Conservation (phyloP, 2,888 invertebrate species). For the Microctonus aethiopoides region DNA sequence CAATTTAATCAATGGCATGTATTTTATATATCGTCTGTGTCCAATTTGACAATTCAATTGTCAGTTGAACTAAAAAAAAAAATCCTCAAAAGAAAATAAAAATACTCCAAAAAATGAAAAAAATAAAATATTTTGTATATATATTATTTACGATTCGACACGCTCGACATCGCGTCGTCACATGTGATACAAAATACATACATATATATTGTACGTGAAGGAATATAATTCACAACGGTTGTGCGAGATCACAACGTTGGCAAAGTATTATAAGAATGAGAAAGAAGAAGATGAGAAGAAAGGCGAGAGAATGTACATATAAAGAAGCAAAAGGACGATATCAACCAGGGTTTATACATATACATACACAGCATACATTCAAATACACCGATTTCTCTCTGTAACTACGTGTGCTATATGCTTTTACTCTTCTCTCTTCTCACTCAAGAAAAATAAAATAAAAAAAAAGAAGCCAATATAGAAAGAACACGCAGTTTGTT, state of each 20-base stretch:
- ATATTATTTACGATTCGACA: constrained; percentile 20
- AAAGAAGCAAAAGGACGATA: not conserved
- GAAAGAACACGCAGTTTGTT: not conserved
- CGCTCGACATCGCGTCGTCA: constrained; percentile 15
- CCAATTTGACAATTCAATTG: not conserved
- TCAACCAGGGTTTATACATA: not conserved
- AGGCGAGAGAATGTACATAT: constrained; percentile 21
- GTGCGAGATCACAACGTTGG: constrained; percentile 7
- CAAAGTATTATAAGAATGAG: constrained; percentile 17
- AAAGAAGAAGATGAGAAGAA: constrained; percentile 9
- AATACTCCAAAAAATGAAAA: not conserved
- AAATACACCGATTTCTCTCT: constrained; percentile 16
- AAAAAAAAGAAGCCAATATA: not conserved
- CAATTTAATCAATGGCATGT: not conserved
- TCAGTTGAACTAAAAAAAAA: not conserved
- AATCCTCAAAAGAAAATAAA: not conserved
- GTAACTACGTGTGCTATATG: not conserved
- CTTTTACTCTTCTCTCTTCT: not conserved
- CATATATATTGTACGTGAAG: not conserved
- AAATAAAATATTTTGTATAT: no score
- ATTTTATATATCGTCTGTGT: not conserved
- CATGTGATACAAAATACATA: constrained; percentile 16
- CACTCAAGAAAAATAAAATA: no score
- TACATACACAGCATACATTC: no score
- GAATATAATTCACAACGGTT: constrained; percentile 26